Percentiles rank a stretch among this genome's conserved stretches.
These are phyloP conservation scores for Euphonia xanthogaster DNA, from an alignment of 2,797 vertebrate genomes.

Conservation along the genomic window DNA sequence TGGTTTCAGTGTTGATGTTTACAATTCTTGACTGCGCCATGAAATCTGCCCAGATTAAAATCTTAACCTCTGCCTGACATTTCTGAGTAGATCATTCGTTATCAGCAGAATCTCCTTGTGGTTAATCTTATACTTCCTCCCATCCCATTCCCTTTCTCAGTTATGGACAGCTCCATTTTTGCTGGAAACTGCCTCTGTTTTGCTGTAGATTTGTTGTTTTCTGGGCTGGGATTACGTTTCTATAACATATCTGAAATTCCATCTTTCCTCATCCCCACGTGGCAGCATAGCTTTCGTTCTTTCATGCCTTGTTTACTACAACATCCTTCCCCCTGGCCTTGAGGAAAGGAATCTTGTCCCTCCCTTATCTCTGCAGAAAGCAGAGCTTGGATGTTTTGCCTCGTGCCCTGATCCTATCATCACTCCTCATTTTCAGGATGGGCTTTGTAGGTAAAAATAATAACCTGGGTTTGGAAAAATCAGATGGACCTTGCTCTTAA, in stretches of 20 bases:
- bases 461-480: background rate
- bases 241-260: background rate
- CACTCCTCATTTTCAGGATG: background rate
- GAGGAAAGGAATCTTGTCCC: background rate
- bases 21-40: background rate
- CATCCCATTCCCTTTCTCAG: background rate
- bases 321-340: conserved; percentile 34
- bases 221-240: background rate
- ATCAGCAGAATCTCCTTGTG: conserved; percentile 49
- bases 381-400: background rate
- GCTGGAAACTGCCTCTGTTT: background rate
- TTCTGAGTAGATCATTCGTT: conserved; percentile 51
- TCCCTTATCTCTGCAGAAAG: conserved; percentile 41
- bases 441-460: background rate
- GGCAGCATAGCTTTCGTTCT: background rate
- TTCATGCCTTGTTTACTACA: conserved; percentile 46
- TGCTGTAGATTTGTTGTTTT: background rate
- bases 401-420: background rate
- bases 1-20: background rate
- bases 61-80: conserved; percentile 56
- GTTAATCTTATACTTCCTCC: conserved; percentile 39
- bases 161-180: background rate
- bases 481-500: background rate
- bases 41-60: conserved; percentile 48
- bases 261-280: background rate